Conservation (phyloP, 2,888 invertebrate species). For the Podabrus alpinus region DNA sequence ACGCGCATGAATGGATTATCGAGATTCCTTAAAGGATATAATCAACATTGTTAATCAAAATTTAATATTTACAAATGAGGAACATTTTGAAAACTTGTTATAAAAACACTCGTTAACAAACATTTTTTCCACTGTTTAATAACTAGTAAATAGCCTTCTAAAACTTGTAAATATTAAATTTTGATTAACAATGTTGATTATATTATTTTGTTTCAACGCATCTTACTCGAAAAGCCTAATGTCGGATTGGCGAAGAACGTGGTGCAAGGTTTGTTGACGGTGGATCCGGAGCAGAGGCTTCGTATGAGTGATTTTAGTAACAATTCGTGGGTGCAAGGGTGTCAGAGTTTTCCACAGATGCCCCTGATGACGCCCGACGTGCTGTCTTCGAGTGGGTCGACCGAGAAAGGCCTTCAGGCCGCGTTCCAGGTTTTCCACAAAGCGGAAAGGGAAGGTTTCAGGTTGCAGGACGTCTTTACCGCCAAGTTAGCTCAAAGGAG, state of each 20-base stretch:
- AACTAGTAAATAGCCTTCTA: no score
- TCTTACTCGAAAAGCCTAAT: no score
- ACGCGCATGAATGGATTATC: no score
- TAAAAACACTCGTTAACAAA: no score
- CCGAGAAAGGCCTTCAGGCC: conserved; percentile 63
- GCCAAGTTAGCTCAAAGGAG: conserved; percentile 73
- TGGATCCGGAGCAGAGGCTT: conserved; percentile 75
- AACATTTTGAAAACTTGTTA: no score
- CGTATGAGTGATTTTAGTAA: conserved; percentile 68
- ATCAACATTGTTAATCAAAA: no score
- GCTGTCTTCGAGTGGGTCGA: conserved; percentile 56
- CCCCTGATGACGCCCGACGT: conserved; percentile 67
- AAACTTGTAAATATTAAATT: no score
- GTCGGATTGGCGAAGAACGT: conserved; percentile 80
- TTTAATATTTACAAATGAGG: no score
- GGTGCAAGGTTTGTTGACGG: conserved; percentile 74
- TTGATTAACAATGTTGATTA: no score
- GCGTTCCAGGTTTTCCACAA: conserved; percentile 71
- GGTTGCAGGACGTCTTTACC: conserved; percentile 71
- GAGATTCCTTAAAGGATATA: no score
- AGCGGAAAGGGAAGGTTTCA: conserved; percentile 73
- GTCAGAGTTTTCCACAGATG: conserved; percentile 56
- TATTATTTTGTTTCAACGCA: no score
- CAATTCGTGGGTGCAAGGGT: conserved; percentile 69
- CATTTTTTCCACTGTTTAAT: no score